Conservation (phyloP, 2,888 invertebrate genomes). For the Phlogophora meticulosa region DNA sequence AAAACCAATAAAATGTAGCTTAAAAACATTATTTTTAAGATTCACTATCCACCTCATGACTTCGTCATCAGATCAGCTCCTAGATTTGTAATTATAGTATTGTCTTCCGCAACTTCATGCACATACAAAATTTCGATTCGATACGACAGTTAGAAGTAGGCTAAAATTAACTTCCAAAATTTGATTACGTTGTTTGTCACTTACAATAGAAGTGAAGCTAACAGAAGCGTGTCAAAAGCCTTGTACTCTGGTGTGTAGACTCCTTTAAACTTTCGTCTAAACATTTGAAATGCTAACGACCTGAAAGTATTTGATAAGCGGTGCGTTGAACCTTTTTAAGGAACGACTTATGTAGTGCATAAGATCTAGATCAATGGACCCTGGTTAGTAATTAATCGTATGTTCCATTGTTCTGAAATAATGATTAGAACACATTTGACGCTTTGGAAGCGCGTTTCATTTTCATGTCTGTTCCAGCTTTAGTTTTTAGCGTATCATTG, state of each 20-base stretch:
- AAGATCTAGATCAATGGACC: constrained; percentile 40
- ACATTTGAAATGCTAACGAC: constrained; percentile 50
- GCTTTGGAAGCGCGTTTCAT: background rate
- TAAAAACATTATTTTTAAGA: no score
- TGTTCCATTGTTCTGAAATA: constrained; percentile 29
- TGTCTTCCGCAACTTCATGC: no score
- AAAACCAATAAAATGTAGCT: no score
- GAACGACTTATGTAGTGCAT: constrained; percentile 29
- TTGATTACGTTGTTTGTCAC: no score
- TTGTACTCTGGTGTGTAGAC: background rate
- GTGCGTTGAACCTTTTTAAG: constrained; percentile 58
- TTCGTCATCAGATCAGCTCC: no score
- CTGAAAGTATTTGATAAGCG: constrained; percentile 46
- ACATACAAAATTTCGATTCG: no score
- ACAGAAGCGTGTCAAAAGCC: no score
- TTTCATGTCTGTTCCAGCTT: background rate
- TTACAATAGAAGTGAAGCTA: no score
- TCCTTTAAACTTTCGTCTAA: constrained; percentile 45
- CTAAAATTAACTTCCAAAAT: no score
- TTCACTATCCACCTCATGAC: no score
- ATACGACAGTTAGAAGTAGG: no score
- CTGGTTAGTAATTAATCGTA: constrained; percentile 26
- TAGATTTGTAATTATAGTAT: no score
- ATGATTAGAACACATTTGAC: constrained; percentile 3
- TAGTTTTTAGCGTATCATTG: background rate